Base-by-base conservation (phyloP, 2,888 invertebrate species). In the Mesochorus sp. region DNA sequence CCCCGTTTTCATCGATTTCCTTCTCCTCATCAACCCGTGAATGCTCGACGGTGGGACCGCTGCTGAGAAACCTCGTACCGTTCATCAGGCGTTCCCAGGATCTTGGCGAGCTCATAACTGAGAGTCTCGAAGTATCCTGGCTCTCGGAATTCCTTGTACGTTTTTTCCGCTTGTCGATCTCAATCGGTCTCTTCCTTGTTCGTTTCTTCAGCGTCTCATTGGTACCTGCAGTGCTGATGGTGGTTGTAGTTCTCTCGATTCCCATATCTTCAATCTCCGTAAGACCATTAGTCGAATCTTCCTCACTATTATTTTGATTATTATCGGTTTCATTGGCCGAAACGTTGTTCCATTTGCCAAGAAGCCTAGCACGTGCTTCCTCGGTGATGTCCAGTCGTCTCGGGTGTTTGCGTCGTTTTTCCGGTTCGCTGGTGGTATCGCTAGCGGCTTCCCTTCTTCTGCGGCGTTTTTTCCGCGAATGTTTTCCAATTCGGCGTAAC, bases 141-240 rank as follows among this genome's bases (percentile, higher is more conserved):
- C 78, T 80, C 55, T 76, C 80, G 14, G 82, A 85, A 51, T 81
- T 80, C 49, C 85, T 86, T 61, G 86, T 86, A 61, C 85, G 86
- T 24, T 85, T 87, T 42, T 87, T 87, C 26, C 85, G 85, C 57
- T 82, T 71, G 8, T 31, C 39, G 2, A 42, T 17, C 14, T 53
- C 71, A 6, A 17, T 26, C 12, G 14, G 37, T 49, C 64, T 67
- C 5, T 59, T 62, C 2, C 51, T 31, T 34, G 68, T 14, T 6
- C 62, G 62, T 31, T 68, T 73, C 64, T 64, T 76, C 4, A 70
- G 44, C 6, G 61, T 8, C 3, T 55, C 24, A 6, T 24, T 39
- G 3, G 37, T 37, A 51, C 37, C 10, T 0, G 3, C 10, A 17
- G 1, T 17, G 10, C 3, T 26, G 14, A 4, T 17, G 6, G 10